Evolutionary conservation across 2,797 vertebrate species (phyloP), one percentile per base, ranked within the genome.

Genomic region (Pseudochirops corinnae): DNA sequence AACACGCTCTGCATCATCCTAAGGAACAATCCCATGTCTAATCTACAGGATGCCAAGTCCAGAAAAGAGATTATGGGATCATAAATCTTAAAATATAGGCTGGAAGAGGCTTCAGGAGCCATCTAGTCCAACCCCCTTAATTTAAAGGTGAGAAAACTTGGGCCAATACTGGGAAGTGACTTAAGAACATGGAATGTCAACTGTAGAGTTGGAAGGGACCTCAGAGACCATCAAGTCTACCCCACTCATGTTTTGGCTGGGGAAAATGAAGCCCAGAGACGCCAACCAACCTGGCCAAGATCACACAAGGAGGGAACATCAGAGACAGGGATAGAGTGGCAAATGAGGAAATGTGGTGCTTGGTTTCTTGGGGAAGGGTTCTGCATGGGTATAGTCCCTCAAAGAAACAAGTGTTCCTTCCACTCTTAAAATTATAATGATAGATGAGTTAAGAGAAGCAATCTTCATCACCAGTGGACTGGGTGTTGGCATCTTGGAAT

Each of bases 321-420:
- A 24, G 95, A 95, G 93, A 74, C 31, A 87, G 95, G 94, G 93
- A 74, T 29, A 55, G 74, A 56, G 56, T 95, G 93, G 95, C 62
- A 97, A 67, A 55, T 3, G 90, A 96, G 96, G 94, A 95, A 96
- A 91, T 28, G 57, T 28, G 95, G 95, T 95, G 56, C 96, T 92
- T 9, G 93, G 39, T 95, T 98, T 93, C 91, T 94, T 82, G 90
- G 97, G 95, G 62, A 94, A 82, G 93, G 62, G 14, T 58, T 3
- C 93, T 96, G 94, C 96, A 55, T 96, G 90, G 96, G 93, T 94
- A 60, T 92, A n/a, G 92, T 97, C 90, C 93, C 93, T 95, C 95
- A 46, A 94, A 96, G 96, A 97, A 97, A 96, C 98, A 98, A 98
- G 97, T 98, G 97, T 97, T 98, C 98, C 96, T 97, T 98, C 98